Conservation (phyloP, 64 coral and sea anemone genomes). For the Catalaphyllia jardinei region DNA sequence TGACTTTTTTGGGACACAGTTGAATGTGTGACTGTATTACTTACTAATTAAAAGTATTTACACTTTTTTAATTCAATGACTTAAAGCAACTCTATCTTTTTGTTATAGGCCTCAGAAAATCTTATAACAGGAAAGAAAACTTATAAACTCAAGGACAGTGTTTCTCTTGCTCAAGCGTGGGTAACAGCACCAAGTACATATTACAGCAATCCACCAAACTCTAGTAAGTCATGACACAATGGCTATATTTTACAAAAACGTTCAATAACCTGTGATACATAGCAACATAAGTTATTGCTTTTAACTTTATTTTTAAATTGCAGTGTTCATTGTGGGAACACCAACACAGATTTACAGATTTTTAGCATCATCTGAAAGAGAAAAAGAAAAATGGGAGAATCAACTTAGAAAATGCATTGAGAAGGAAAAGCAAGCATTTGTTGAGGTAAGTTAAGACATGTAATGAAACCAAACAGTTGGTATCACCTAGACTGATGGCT, state of each 20-base stretch:
- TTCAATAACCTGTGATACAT: too few relatives aligned
- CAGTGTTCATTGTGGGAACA: constrained; percentile 94
- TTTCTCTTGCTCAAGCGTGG: constrained; percentile 80
- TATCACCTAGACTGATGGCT: background rate
- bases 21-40: too few relatives aligned
- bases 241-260: background rate
- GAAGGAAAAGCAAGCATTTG: constrained; percentile 76
- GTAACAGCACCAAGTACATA: constrained; percentile 69
- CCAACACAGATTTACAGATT: constrained; percentile 93
- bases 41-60: too few relatives aligned
- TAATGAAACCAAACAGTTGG: background rate
- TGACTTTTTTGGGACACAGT: too few relatives aligned
- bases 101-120: constrained; percentile 86
- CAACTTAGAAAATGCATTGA: constrained; percentile 74
- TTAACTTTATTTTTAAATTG: background rate
- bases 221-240: constrained; percentile 49
- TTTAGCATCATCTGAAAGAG: constrained; percentile 67
- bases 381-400: constrained; percentile 80
- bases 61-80: too few relatives aligned
- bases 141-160: constrained; percentile 78
- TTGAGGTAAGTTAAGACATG: constrained; percentile 50
- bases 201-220: constrained; percentile 83
- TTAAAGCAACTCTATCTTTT: background rate
- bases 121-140: constrained; percentile 85
- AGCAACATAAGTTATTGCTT: too few relatives aligned